Base-by-base conservation (phyloP, 2,888 invertebrate species). In the Idaea aversata region DNA sequence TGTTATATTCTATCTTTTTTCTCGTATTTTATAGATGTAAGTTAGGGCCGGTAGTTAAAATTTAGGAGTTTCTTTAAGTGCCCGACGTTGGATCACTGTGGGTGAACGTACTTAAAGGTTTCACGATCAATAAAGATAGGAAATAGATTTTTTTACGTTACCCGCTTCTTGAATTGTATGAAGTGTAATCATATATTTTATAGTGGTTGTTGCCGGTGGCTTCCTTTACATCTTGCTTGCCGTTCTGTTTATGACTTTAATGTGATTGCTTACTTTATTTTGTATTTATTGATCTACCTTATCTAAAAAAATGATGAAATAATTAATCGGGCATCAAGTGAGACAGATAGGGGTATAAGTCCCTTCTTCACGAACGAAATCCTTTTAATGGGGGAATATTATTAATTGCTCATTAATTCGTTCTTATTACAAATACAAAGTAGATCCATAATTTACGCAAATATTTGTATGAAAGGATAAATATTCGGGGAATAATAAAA, bases 1-100 rank as follows among this genome's bases (percentile, higher is more conserved):
- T 91, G 88, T 82, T 71, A 63, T 66, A 66, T 70, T 70, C 71
- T 72, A 71, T 73, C 65, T 73, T 74, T 74, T 74, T 72, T 74
- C 72, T 72, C 73, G 66, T 70, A 70, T 74, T 74, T 74, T 74
- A 74, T 74, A 74, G 74, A 74, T 71, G 72, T 72, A 70, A 72
- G 73, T 73, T 72, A 73, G 72, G 72, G 71, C 65, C 73, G 72
- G 74, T 68, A 71, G 71, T 74, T 74, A 74, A 72, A 72, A 71
- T 74, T 74, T 74, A 74, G 72, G 72, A 70, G 74, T 70, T 72
- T 72, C 72, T 74, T 74, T 74, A 72, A 73, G 73, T 73, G 73
- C 70, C 66, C 60, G 70, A 66, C 70, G 68, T 68, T 67, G 16
- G 69, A 69, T 65, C 65, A 67, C 63, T 63, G 69, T 63, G 65